Percentiles rank a stretch among this genome's conserved stretches.
These are phyloP conservation scores for Leptopilina drosophilae DNA, from an alignment of 2,888 invertebrate genomes.

Conservation along the genomic window DNA sequence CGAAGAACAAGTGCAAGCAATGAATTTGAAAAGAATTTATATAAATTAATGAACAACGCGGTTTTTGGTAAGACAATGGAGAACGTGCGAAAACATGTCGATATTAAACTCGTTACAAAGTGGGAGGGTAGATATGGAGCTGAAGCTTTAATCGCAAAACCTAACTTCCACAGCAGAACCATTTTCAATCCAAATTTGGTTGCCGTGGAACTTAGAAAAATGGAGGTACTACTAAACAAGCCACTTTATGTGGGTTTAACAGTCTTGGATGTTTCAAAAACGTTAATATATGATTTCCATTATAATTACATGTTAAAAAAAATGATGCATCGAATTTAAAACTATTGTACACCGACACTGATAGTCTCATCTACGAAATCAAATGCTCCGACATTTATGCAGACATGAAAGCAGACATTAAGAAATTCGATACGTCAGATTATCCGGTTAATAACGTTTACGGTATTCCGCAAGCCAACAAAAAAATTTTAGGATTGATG, in stretches of 20 bases:
- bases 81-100: slow-evolving; percentile 72
- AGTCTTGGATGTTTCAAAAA: slow-evolving; percentile 65
- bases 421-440: not conserved
- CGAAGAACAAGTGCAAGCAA: slow-evolving; percentile 64
- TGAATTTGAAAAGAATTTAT: slow-evolving; percentile 71
- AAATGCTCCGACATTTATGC: not conserved
- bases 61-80: slow-evolving; percentile 49
- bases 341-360: slow-evolving; percentile 56
- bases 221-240: slow-evolving; percentile 61
- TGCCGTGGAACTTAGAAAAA: slow-evolving; percentile 59
- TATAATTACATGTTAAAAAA: slow-evolving; percentile 56
- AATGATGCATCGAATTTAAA: slow-evolving; percentile 49
- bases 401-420: not conserved
- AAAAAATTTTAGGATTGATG: not conserved
- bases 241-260: slow-evolving; percentile 65
- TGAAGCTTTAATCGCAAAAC: slow-evolving; percentile 57
- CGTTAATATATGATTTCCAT: slow-evolving; percentile 67
- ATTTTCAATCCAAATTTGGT: slow-evolving; percentile 68
- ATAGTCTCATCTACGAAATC: not conserved
- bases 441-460: not conserved
- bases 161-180: slow-evolving; percentile 67
- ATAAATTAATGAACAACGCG: slow-evolving; percentile 72
- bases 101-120: slow-evolving; percentile 65
- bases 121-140: slow-evolving; percentile 62
- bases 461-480: slow-evolving; percentile 9